These are phyloP conservation scores for Ladona fulva DNA, from an alignment of 1,140 invertebrate genomes.

Conservation along the genomic window DNA sequence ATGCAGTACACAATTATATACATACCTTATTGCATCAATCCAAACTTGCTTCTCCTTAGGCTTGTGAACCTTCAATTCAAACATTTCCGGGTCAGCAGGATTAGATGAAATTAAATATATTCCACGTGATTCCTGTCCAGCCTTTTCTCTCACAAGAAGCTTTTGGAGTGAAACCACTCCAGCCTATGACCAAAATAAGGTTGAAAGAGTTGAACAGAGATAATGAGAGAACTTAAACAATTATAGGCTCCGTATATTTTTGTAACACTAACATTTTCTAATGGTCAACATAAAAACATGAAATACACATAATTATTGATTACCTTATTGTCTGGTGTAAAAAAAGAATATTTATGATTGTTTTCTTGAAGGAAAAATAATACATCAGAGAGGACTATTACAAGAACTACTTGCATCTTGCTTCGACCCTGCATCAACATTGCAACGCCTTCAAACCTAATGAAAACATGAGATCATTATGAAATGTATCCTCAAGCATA, in stretches of 20 bases:
- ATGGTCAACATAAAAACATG: not conserved
- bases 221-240: too few relatives aligned
- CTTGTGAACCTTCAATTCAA: constrained; percentile 81
- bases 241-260: too few relatives aligned
- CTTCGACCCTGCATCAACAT: constrained; percentile 73
- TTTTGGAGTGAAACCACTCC: constrained; percentile 86
- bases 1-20: not conserved
- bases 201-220: too few relatives aligned
- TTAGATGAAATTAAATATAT: constrained; percentile 85
- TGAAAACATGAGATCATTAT: not conserved
- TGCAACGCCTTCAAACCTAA: constrained; percentile 72
- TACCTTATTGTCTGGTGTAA: constrained; percentile 77
- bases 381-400: constrained; percentile 83
- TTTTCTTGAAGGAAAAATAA: constrained; percentile 85
- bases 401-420: constrained; percentile 72
- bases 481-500: constrained; percentile 15
- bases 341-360: constrained; percentile 68
- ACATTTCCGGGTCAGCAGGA: constrained; percentile 86
- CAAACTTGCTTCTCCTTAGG: constrained; percentile 81
- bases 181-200: constrained; percentile 52
- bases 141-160: constrained; percentile 83
- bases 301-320: constrained; percentile 13
- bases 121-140: constrained; percentile 75
- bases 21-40: constrained; percentile 71
- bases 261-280: too few relatives aligned